Percentiles rank a stretch among this genome's conserved stretches.
These are phyloP conservation scores for Megalurothrips usitatus DNA, from an alignment of 2,888 invertebrate genomes.

Conservation along the genomic window DNA sequence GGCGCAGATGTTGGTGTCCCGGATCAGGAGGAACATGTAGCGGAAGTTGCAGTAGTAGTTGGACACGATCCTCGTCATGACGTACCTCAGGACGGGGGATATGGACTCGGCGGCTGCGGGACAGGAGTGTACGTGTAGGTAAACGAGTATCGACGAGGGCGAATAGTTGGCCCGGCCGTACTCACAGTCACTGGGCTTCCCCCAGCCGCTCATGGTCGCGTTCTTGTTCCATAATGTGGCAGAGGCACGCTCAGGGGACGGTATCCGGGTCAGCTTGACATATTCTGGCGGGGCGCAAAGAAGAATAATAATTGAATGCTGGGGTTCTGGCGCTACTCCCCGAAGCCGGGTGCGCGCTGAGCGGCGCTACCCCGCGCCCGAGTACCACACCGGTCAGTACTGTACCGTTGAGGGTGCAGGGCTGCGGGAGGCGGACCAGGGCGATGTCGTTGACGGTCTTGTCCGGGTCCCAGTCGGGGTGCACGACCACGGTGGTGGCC, in stretches of 20 bases:
- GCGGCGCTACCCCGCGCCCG: background rate
- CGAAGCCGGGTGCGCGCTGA: too few species aligned
- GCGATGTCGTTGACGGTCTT: conserved; percentile 40
- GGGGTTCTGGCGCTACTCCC: too few species aligned
- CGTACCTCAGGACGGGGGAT: conserved; percentile 34
- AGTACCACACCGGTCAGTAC: background rate
- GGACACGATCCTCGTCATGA: conserved; percentile 33
- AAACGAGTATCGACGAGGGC: background rate
- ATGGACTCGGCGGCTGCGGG: conserved; percentile 33
- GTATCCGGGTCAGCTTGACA: conserved; percentile 37
- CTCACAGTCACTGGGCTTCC: conserved; percentile 38
- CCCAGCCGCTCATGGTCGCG: conserved; percentile 40
- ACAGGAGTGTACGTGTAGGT: background rate
- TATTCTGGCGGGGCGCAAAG: conserved; percentile 11
- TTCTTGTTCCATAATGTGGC: conserved; percentile 28
- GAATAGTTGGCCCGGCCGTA: background rate
- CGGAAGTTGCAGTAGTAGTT: conserved; percentile 34
- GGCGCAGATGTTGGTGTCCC: conserved; percentile 37
- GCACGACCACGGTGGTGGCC: conserved; percentile 34
- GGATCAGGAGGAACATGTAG: conserved; percentile 32
- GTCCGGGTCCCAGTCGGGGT: conserved; percentile 36
- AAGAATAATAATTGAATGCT: too few species aligned
- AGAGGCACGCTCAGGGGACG: conserved; percentile 33
- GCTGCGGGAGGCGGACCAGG: conserved; percentile 37
- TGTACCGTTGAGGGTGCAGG: conserved; percentile 35